Percentiles rank a stretch among this genome's conserved stretches.
These are phyloP conservation scores for Symphodus melops DNA, from an alignment of 2,113 vertebrate genomes.

Conservation along the genomic window DNA sequence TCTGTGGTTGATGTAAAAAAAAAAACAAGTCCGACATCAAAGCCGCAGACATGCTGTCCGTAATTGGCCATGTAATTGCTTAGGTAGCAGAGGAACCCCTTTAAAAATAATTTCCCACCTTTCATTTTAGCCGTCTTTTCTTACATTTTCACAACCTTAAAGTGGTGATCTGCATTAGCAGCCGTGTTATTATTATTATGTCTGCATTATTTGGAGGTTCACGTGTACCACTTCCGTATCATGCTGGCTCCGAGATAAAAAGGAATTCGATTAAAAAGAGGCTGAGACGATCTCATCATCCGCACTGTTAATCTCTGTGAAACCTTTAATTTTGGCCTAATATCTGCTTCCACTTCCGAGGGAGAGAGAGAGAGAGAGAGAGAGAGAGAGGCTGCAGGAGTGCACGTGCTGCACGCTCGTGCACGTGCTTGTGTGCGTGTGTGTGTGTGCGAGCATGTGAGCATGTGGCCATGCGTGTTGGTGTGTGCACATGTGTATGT, in stretches of 20 bases:
- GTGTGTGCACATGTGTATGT: conserved; percentile 80
- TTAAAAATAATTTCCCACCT: conserved; percentile 57
- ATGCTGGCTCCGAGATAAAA: conserved; percentile 68
- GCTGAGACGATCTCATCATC: conserved; percentile 77
- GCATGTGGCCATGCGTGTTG: conserved; percentile 69
- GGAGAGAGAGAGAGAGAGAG: conserved; percentile 3
- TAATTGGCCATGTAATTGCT: conserved; percentile 73
- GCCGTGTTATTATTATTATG: conserved; percentile 32
- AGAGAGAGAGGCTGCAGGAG: conserved; percentile 7
- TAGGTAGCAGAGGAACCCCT: conserved; percentile 47
- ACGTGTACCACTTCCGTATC: conserved; percentile 50
- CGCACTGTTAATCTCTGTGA: conserved; percentile 77
- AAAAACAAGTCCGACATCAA: conserved; percentile 78
- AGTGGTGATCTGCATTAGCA: conserved; percentile 1
- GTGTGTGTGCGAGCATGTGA: conserved; percentile 20
- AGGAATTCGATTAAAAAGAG: conserved; percentile 75
- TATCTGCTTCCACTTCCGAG: conserved; percentile 69
- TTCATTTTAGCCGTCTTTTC: conserved; percentile 24
- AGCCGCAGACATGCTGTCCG: conserved; percentile 61
- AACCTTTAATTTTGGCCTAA: conserved; percentile 80
- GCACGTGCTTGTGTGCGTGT: not conserved
- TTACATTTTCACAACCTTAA: conserved; percentile 17
- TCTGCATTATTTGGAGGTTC: conserved; percentile 51
- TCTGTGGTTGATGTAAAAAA: conserved; percentile 65
- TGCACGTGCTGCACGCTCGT: conserved; percentile 22